Base-by-base conservation (phyloP, 2,113 vertebrate species). In the Tympanuchus pallidicinctus region DNA sequence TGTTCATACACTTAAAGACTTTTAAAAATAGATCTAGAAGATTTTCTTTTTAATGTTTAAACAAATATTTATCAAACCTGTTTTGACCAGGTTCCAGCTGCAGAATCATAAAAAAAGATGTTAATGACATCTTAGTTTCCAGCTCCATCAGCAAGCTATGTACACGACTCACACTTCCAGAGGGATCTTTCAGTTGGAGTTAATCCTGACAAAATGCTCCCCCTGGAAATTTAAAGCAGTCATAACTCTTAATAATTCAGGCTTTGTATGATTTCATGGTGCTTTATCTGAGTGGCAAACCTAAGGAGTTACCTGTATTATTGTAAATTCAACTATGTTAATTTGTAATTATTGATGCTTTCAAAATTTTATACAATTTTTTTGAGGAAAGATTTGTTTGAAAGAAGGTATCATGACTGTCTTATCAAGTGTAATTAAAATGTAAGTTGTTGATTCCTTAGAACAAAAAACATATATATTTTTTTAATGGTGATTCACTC, bases 401-500 rank as follows among this genome's bases (percentile, higher is more conserved):
- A 69, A 90, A 69, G 59, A 75, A 74, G 25, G 24, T 19, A 74
- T 83, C 80, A 87, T 88, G 82, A 48, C 69, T 82, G 79, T 32
- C 28, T 36, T 86, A 32, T 93, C 67, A 92, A 45, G 45, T 65
- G 45, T 79, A 5, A 3, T 89, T 95, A 65, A 91, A 57, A 83
- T 73, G 59, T 82, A 71, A 87, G 86, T 75, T 50, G 48, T 43
- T 45, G 75, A 96, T 97, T 97, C 70, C 43, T 95, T 90, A 60
- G 83, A 93, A 74, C 36, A 96, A 90, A 63, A 63, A 60, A 38
- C 38, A 71, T 71, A 90, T 69, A 93, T 24, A 13, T 28, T 10
- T 92, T 77, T 82, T 94, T 81, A 94, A 8, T 34, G 61, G 84
- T 92, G 80, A 96, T 82, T 94, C 93, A 94, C 88, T 79, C 88